Evolutionary conservation across 2,888 invertebrate genomes (phyloP), one percentile per base, ranked within the genome.

Genomic region (Shargacucullia verbasci): DNA sequence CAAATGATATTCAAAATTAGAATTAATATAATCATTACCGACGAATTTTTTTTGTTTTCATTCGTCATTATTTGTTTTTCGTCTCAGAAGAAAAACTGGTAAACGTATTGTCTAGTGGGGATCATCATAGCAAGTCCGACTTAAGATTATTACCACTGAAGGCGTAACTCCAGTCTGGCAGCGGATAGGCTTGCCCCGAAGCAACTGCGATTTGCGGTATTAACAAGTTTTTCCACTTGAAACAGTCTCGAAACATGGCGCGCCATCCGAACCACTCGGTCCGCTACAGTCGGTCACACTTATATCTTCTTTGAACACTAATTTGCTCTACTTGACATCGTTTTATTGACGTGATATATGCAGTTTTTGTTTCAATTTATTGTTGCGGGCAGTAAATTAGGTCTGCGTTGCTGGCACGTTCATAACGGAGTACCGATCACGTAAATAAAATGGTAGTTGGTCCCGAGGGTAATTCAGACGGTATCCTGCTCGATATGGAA

Each of bases 201-300:
- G 67, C 52, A 48, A 46, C 46, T 53, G 48, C 15, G 60, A 70
- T 60, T 55, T 54, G 71, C 55, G 58, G 56, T 50, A 53, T 71
- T 71, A 55, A 69, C 71, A 71, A 70, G 55, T 66, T 71, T 70
- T 71, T 66, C 71, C 55, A 61, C 58, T 70, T 71, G 55, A 44
- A 66, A 66, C 45, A 61, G 67, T 53, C 67, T 57, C 46, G 38
- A 29, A 70, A 69, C 66, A 65, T 47, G 47, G 35, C 31, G 38
- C 46, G 27, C 43, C 38, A 65, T 45, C 53, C 49, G 49, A 40
- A 65, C 56, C 56, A 54, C 49, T 59, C 59, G 14, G 49, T 59
- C 38, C 50, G 25, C 64, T 39, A 50, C 49, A 70, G 59, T 44
- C 49, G 47, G 53, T 53, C 52, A 52, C 52, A 54, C 56, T 58